Base-by-base conservation (phyloP, 2,888 invertebrate species). In the Ectobius pallidus region DNA sequence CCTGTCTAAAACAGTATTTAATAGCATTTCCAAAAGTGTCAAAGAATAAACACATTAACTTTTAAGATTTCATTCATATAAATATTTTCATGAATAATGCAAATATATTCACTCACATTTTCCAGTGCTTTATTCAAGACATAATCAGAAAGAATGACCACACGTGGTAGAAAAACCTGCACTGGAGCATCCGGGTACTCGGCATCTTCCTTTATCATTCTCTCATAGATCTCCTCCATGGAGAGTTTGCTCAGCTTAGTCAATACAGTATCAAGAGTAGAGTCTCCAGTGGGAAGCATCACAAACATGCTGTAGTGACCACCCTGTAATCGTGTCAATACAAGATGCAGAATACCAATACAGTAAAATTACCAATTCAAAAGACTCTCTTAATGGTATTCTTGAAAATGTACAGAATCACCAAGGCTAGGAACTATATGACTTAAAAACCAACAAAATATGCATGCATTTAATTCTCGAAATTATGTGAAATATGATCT, bases 311-410 rank as follows among this genome's bases (percentile, higher is more conserved):
- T 90, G 88, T 0, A 91, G 86, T 20, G 89, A 87, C 70, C 88
- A 88, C 63, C 88, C 85, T 0, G 86, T 87, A 71, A 34, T 34
- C 11, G n/a, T n/a, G n/a, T n/a, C n/a, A n/a, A n/a, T 81, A 89
- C 2, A 85, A 2, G 6, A 46, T 18, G 18, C 46, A 46, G 3
- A 46, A 46, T 18, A 46, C n/a, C 4, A 16, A 1, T 46, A 16
- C 18, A 46, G 0, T 46, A 18, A 44, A n/a, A n/a, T n/a, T n/a
- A n/a, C n/a, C n/a, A n/a, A n/a, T n/a, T n/a, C n/a, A n/a, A n/a
- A n/a, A n/a, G n/a, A n/a, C n/a, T n/a, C n/a, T n/a, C n/a, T n/a
- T n/a, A n/a, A n/a, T n/a, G n/a, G n/a, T n/a, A n/a, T n/a, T n/a
- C n/a, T n/a, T n/a, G n/a, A n/a, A n/a, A n/a, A n/a, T n/a, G n/a